Evolutionary conservation across 2,797 vertebrate genomes (phyloP), one percentile per base, ranked within the genome.

Genomic region (Falco berigora): DNA sequence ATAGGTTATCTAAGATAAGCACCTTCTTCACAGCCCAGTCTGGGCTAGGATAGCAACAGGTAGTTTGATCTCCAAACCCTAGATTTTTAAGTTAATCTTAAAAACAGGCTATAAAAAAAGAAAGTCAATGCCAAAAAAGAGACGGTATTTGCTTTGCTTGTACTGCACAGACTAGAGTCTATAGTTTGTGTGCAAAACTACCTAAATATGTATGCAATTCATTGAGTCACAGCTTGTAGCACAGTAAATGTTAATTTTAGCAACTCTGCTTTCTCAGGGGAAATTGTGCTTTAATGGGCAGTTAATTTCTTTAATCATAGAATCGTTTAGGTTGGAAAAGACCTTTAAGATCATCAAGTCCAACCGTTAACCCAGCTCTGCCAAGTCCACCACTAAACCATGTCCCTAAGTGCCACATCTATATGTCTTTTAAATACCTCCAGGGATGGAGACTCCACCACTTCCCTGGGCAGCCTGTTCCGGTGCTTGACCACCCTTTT

Each of bases 141-240:
- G 34, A 25, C 3, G 44, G 13, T 9, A 12, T 38, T 68, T 75
- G 40, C 32, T 88, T 76, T 40, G 15, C 36, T 52, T n/a, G 32
- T 34, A 47, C 23, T 20, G n/a, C n/a, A 40, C 58, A 85, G 46
- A 8, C 23, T 30, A 73, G 63, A 40, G 3, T 27, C 38, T 68
- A 24, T 0, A 24, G 18, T 58, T 47, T 4, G 0, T 9, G 6
- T 74, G 38, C 56, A 55, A 5, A 86, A 44, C 47, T 22, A 12
- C 30, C 40, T n/a, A 34, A 19, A 8, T 3, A 14, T 6, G 14
- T 2, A 3, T 2, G 2, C 2, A 12, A 46, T 25, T 75, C 44
- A 17, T 2, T 56, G 56, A 61, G 19, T 24, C 1, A 1, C 62
- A 80, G 44, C 52, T 32, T 78, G 6, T 55, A 46, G 49, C 56